Evolutionary conservation across 2,113 vertebrate genomes (phyloP).

Genomic region (Centropristis striata): DNA sequence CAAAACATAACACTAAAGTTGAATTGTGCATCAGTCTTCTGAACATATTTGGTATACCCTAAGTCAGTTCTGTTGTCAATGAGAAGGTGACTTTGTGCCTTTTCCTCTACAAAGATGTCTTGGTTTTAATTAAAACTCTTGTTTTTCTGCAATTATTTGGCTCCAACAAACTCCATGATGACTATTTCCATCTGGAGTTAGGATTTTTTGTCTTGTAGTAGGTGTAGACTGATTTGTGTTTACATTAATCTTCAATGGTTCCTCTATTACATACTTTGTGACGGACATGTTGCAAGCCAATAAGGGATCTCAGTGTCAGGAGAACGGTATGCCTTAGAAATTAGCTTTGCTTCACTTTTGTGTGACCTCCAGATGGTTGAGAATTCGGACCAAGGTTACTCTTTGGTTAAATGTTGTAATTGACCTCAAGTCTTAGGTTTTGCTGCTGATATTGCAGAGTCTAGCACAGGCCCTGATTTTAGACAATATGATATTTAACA

Average conservation of each 20-base stretch:
- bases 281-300: constrained; percentile 11
- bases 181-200: neutral
- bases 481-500: neutral
- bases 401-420: neutral
- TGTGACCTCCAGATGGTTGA: constrained; percentile 6
- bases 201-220: constrained; percentile 3
- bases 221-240: constrained; percentile 10
- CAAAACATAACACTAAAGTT: neutral
- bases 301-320: neutral
- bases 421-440: neutral
- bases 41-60: constrained; percentile 1
- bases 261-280: neutral
- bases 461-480: neutral
- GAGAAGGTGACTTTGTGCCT: constrained; percentile 78
- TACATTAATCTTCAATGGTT: neutral
- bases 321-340: neutral
- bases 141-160: constrained; percentile 32
- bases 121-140: constrained; percentile 6
- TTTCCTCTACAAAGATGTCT: constrained; percentile 63
- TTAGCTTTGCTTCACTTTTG: constrained; percentile 3
- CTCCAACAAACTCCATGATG: neutral
- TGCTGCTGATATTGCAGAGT: neutral
- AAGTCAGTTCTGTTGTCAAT: neutral
- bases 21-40: neutral
- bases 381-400: constrained; percentile 11